Conservation (phyloP, 2,797 vertebrate genomes). For the Hoplostethus mediterraneus region DNA sequence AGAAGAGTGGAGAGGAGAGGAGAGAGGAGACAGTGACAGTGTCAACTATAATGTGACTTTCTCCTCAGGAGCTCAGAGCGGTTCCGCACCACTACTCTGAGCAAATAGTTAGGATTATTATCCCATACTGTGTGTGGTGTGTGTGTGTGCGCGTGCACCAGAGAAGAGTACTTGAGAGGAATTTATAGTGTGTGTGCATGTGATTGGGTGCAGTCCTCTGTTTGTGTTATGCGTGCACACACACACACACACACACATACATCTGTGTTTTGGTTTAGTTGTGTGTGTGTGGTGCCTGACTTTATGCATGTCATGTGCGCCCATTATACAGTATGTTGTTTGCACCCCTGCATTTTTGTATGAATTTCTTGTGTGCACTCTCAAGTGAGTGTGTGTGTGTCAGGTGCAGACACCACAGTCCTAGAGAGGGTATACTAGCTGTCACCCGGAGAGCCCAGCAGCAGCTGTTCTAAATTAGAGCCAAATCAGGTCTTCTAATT, state of each 20-base stretch:
- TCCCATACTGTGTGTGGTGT: conserved; percentile 20
- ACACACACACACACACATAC: neutral
- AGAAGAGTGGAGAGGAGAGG: neutral
- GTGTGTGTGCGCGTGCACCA: neutral
- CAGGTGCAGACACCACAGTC: conserved; percentile 33
- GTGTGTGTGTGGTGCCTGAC: too few species aligned
- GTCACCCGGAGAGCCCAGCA: conserved; percentile 68
- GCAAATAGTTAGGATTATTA: conserved; percentile 74
- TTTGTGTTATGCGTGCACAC: neutral
- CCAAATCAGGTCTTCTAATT: conserved; percentile 81
- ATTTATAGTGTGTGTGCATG: conserved; percentile 1
- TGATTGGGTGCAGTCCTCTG: neutral
- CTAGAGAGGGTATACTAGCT: conserved; percentile 58
- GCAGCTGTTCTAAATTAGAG: conserved; percentile 83
- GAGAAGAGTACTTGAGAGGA: neutral
- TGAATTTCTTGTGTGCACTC: neutral
- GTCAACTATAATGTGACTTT: conserved; percentile 48
- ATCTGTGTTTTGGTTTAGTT: too few species aligned
- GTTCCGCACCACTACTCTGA: conserved; percentile 64
- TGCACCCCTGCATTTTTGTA: neutral
- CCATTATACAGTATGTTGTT: neutral
- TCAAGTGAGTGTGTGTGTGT: conserved; percentile 3
- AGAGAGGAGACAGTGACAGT: conserved; percentile 25
- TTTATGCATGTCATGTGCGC: neutral
- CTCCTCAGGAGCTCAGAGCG: conserved; percentile 54